Conservation (phyloP, 2,113 vertebrate species). For the Phalacrocorax aristotelis region DNA sequence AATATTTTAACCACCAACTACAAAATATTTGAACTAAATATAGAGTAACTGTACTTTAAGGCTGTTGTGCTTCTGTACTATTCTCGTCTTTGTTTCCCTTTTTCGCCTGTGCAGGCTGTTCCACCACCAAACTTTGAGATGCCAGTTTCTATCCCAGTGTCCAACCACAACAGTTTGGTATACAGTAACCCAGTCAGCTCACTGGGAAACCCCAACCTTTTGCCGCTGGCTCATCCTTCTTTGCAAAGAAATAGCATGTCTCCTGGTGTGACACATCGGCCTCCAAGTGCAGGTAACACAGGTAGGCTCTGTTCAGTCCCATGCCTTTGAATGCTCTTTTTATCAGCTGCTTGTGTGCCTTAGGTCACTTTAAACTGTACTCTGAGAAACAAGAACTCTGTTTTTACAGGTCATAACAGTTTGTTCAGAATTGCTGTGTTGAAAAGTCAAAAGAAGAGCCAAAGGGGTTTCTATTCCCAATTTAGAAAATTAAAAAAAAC, state of each 20-base stretch:
- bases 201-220: constrained; percentile 95
- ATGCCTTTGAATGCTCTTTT: not conserved
- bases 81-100: constrained; percentile 43
- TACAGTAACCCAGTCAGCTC: constrained; percentile 95
- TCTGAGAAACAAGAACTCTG: not conserved
- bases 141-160: constrained; percentile 97
- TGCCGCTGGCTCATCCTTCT: constrained; percentile 94
- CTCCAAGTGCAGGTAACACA: constrained; percentile 97
- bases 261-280: constrained; percentile 94
- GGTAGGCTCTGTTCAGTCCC: constrained; percentile 50
- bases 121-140: constrained; percentile 98
- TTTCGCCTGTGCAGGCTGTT: constrained; percentile 83
- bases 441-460: not conserved
- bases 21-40: constrained; percentile 44
- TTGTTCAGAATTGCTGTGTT: not conserved
- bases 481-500: not conserved
- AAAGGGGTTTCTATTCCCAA: not conserved
- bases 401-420: not conserved
- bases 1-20: constrained; percentile 4
- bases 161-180: constrained; percentile 95
- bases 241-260: constrained; percentile 99
- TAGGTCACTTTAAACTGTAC: not conserved
- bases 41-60: constrained; percentile 3
- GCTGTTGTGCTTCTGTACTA: constrained; percentile 37
- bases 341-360: not conserved